phyloP scores from a whole-genome alignment of 1,140 invertebrate genomes.

The Melitaea cinxia region DNA sequence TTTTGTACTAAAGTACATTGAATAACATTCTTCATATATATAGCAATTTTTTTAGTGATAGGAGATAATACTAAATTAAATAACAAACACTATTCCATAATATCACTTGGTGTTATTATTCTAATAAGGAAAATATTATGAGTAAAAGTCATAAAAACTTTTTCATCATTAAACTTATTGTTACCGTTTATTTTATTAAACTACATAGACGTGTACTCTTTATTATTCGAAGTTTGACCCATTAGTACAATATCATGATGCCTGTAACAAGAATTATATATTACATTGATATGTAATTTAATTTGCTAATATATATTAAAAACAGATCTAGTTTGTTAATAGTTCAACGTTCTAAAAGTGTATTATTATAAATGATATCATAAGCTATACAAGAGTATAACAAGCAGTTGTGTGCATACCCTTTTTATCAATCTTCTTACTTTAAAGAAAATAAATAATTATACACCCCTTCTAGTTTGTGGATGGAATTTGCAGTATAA shows the following conservation, averaged over 20 bases:
- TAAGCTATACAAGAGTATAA: no score
- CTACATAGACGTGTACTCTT: slow-evolving; percentile 42
- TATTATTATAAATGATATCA: no score
- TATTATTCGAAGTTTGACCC: slow-evolving; percentile 49
- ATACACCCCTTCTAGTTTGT: no score
- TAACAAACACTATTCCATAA: background rate
- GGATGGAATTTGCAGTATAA: no score
- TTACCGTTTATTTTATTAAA: background rate
- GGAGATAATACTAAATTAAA: background rate
- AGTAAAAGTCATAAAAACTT: background rate
- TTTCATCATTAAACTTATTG: background rate
- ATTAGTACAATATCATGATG: slow-evolving; percentile 69
- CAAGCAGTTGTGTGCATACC: no score
- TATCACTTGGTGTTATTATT: background rate
- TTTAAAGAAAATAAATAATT: no score
- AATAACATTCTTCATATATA: background rate
- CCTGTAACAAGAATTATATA: slow-evolving; percentile 54
- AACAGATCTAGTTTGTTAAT: no score
- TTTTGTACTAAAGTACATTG: background rate
- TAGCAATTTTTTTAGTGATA: background rate
- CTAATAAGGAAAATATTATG: background rate
- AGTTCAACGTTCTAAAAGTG: no score
- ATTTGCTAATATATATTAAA: no score
- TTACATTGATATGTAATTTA: no score
- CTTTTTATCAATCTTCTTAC: no score